These are phyloP conservation scores for Aromia moschata DNA, from an alignment of 2,888 invertebrate species.

Conservation along the genomic window DNA sequence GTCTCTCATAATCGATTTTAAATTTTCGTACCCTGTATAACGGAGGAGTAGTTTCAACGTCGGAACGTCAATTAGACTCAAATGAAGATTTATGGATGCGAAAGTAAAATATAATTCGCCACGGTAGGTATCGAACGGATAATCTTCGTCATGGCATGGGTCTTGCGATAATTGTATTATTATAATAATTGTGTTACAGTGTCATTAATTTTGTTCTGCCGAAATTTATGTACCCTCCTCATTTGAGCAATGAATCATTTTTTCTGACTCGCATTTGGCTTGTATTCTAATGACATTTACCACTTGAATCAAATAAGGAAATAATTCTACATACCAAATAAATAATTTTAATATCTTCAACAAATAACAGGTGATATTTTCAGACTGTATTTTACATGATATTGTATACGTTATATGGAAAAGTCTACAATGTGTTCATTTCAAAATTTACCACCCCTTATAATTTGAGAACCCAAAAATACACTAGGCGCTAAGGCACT, in stretches of 20 bases:
- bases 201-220: slow-evolving; percentile 11
- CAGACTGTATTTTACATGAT: too few species aligned
- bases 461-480: too few species aligned
- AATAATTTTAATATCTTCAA: too few species aligned
- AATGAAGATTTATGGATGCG: slow-evolving; percentile 43
- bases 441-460: too few species aligned
- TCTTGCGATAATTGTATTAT: slow-evolving; percentile 19
- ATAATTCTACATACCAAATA: too few species aligned
- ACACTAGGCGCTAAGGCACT: too few species aligned
- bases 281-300: too few species aligned
- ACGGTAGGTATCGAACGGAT: slow-evolving; percentile 27
- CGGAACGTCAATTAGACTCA: slow-evolving; percentile 35
- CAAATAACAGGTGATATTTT: too few species aligned
- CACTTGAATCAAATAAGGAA: too few species aligned
- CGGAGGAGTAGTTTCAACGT: slow-evolving; percentile 26
- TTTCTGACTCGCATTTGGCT: too few species aligned
- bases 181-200: slow-evolving; percentile 7
- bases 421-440: too few species aligned
- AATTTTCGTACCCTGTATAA: slow-evolving; percentile 24
- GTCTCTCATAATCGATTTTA: slow-evolving; percentile 10
- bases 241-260: not conserved
- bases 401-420: too few species aligned
- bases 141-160: slow-evolving; percentile 28
- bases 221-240: slow-evolving; percentile 14
- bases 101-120: slow-evolving; percentile 34